Base-by-base conservation (phyloP, 2,888 invertebrate species). In the Opisthograptis luteolata region DNA sequence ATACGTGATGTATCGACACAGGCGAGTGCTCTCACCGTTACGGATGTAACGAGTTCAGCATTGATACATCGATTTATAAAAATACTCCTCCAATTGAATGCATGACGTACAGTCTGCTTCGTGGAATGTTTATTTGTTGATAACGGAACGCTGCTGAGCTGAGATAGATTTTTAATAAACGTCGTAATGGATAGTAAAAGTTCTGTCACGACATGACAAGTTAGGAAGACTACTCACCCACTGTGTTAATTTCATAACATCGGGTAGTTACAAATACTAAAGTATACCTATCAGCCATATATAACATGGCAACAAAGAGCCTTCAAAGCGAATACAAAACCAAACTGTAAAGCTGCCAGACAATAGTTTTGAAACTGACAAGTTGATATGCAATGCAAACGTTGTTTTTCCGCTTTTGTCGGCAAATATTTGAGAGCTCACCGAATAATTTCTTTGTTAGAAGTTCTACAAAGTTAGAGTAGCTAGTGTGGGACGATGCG, bases 11-110 rank as follows among this genome's bases (percentile, higher is more conserved):
- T 24, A 24, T 24, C 8, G 17, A 24, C 10, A 17, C 22, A n/a
- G 10, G 22, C 22, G 31, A 24, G 35, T 24, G 10, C 24, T 24
- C 14, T 25, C 17, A n/a, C 25, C 8, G 28, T 12, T 2, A 7
- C 13, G 24, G 10, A 24, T 15, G 32, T 22, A 9, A 12, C 3
- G n/a, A 14, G 41, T 32, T 42, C 42, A 32, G 15, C 24, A 39
- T 43, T 32, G 36, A 43, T 37, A 14, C 17, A 43, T 43, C 15
- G 32, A 32, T 43, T 32, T 34, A 43, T 41, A 43, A 37, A 49
- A 49, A 49, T 32, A 48, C 27, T 2, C 32, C n/a, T n/a, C 9
- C 37, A 37, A 49, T 49, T 49, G 43, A 25, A 31, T 12, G 15
- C n/a, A 22, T 49, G 49, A 49, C 49, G 49, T 27, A 2, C 12